A percentile compares a stretch with the other conserved stretches of the same genome.
phyloP scores from a whole-genome alignment of 2,113 vertebrate species.

The Cyphomyrus plagiostoma region DNA sequence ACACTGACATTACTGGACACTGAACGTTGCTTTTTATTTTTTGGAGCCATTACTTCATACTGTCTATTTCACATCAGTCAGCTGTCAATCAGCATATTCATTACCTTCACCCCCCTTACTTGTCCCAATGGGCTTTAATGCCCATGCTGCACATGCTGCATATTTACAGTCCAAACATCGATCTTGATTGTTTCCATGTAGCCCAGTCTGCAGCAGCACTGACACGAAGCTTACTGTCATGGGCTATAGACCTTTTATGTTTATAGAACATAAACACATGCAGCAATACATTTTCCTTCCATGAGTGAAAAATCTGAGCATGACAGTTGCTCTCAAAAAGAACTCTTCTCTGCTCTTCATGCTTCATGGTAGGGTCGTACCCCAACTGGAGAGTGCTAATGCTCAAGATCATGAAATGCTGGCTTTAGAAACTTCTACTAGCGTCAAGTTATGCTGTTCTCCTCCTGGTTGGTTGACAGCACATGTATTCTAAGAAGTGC shows the following conservation, averaged over 20 bases:
- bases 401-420: neutral
- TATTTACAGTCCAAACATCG: slow-evolving; percentile 56
- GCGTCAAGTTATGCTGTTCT: neutral
- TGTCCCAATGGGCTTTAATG: neutral
- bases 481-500: neutral
- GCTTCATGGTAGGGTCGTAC: neutral
- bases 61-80: neutral
- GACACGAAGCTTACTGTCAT: slow-evolving; percentile 23
- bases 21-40: neutral
- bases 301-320: slow-evolving; percentile 20
- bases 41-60: neutral
- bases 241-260: neutral
- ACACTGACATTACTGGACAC: neutral
- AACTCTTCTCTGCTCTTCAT: slow-evolving; percentile 10
- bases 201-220: slow-evolving; percentile 21
- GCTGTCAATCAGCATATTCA: neutral
- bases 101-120: neutral
- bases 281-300: neutral
- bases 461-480: neutral
- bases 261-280: neutral
- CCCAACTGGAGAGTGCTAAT: neutral
- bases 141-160: slow-evolving; percentile 24
- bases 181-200: slow-evolving; percentile 18
- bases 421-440: neutral
- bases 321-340: neutral